Conservation (phyloP, 2,888 invertebrate species). For the Rosalia funebris region DNA sequence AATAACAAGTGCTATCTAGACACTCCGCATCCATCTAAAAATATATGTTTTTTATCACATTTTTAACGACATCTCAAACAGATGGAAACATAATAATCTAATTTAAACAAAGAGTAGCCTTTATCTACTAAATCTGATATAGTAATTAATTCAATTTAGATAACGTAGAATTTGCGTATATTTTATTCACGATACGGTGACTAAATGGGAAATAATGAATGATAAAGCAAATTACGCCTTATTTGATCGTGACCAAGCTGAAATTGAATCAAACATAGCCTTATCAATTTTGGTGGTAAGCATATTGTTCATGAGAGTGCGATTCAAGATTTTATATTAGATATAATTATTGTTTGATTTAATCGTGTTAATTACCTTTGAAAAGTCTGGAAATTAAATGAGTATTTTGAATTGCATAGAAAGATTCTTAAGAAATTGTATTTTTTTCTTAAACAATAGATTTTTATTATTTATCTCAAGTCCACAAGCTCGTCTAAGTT, state of each 20-base stretch:
- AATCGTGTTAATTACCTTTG: no score
- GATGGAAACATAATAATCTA: background rate
- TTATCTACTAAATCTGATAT: background rate
- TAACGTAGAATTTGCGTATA: conserved; percentile 1
- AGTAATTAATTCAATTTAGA: background rate
- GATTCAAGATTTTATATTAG: no score
- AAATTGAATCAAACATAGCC: background rate
- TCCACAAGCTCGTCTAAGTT: no score
- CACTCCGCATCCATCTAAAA: background rate
- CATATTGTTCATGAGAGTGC: no score
- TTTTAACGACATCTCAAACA: background rate
- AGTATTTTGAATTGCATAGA: no score
- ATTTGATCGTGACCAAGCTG: background rate
- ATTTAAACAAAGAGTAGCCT: background rate
- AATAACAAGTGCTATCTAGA: background rate
- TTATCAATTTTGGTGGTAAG: no score
- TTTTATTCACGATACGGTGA: background rate
- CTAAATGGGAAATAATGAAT: background rate
- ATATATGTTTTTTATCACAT: background rate
- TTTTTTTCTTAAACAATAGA: no score
- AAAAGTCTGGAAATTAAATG: no score
- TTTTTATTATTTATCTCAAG: no score
- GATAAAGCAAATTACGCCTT: background rate
- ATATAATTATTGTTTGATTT: no score
- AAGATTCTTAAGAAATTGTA: no score